Percentiles rank a stretch among this genome's conserved stretches.
Conservation (phyloP, 1,140 invertebrate genomes). For the Saxidomus purpurata region DNA sequence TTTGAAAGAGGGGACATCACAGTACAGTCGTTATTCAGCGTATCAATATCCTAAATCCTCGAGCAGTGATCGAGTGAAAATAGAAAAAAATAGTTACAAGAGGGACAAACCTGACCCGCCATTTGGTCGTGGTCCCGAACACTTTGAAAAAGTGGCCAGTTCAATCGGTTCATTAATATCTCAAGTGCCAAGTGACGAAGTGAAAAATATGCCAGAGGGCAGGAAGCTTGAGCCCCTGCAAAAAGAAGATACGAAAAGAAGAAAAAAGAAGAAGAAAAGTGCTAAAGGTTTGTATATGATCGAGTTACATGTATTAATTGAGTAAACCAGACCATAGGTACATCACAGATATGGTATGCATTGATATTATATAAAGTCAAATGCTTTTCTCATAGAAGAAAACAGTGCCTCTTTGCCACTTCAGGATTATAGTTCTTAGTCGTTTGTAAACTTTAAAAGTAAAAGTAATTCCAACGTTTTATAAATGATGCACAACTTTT, state of each 20-base stretch:
- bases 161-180: conserved; percentile 69
- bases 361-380: no score
- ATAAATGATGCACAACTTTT: no score
- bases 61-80: conserved; percentile 70
- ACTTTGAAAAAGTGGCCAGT: conserved; percentile 74
- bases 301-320: no score
- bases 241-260: conserved; percentile 70
- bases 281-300: conserved; percentile 55
- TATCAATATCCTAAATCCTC: conserved; percentile 18
- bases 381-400: no score
- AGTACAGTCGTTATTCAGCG: conserved; percentile 35
- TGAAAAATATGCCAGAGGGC: conserved; percentile 71
- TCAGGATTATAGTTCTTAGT: no score
- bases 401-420: no score
- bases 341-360: no score
- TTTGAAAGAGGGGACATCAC: conserved; percentile 30
- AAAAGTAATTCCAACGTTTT: no score
- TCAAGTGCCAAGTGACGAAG: conserved; percentile 50
- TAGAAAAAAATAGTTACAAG: conserved; percentile 72
- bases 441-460: no score
- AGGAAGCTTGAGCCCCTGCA: conserved; percentile 68
- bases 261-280: conserved; percentile 79
- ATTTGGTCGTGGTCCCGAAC: conserved; percentile 72
- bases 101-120: conserved; percentile 65
- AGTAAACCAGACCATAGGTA: no score